Conservation (phyloP, 1,140 invertebrate species). For the Liolophura sinensis region DNA sequence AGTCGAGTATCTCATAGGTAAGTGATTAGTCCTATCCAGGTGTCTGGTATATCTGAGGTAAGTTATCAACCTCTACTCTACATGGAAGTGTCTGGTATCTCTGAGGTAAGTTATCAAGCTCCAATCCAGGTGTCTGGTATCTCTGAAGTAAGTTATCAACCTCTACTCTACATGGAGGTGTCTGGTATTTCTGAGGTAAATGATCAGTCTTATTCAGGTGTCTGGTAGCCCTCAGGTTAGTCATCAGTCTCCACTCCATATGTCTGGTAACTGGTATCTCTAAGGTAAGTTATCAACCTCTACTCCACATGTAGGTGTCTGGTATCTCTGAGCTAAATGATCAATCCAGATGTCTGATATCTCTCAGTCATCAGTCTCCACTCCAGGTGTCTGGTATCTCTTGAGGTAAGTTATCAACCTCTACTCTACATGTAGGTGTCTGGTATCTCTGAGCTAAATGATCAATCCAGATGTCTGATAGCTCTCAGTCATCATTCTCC, state of each 20-base stretch:
- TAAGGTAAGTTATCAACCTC: slow-evolving; percentile 32
- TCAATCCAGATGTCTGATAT: too few species aligned
- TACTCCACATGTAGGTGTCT: too few species aligned
- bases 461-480: too few species aligned
- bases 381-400: slow-evolving; percentile 38
- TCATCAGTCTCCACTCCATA: slow-evolving; percentile 38
- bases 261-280: slow-evolving; percentile 41
- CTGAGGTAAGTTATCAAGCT: too few species aligned
- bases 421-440: too few species aligned
- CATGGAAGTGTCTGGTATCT: too few species aligned
- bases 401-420: slow-evolving; percentile 31
- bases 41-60: slow-evolving; percentile 39
- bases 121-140: too few species aligned
- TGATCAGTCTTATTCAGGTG: too few species aligned
- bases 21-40: slow-evolving; percentile 27
- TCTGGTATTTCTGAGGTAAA: background rate
- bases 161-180: background rate
- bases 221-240: slow-evolving; percentile 47
- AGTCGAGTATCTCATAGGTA: too few species aligned
- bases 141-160: background rate
- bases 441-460: background rate
- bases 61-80: slow-evolving; percentile 1
- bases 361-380: slow-evolving; percentile 46
- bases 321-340: background rate
- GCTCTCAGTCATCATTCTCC: slow-evolving; percentile 19